Evolutionary conservation across 1,140 invertebrate species (phyloP), one percentile per base, ranked within the genome.

Genomic region (Diabrotica virgifera): DNA sequence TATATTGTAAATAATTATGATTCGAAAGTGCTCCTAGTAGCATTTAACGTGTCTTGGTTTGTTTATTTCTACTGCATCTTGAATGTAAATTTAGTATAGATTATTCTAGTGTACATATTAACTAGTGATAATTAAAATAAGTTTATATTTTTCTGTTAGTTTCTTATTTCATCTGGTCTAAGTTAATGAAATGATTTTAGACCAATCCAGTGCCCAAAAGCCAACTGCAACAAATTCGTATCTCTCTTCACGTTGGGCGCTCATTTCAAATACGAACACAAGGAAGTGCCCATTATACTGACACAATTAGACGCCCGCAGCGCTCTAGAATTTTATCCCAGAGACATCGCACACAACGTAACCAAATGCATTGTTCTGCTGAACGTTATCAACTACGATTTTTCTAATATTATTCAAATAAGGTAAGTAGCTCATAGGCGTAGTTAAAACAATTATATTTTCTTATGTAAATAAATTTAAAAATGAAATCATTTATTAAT

Each of bases 251-350:
- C 69, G 2, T 35, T 75, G 10, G 68, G 71, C 14, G 63, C 68
- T 5, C 75, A 75, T 58, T 75, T 75, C 59, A 68, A 70, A 62
- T 70, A 71, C 55, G 75, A 77, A 67, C 75, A 77, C 63, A 74
- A 73, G 55, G 66, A 72, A 62, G 71, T 75, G 0, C 69, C 72
- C 1, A 65, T 67, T 36, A 66, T 75, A 12, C n/a, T 55, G 5
- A 72, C 79, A 76, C 78, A 80, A 77, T 78, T 78, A 73, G 79
- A 80, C 73, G 78, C 77, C 63, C 77, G 76, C 73, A 77, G 78
- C 73, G 76, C 79, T 70, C 74, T 74, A 64, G 73, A 73, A 46
- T 46, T 62, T 54, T 62, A 62, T 53, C 60, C 62, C 8, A 58
- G 61, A 54, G 66, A 70, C 61, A 51, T 68, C 35, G 55, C 63